A percentile compares a stretch with the other conserved stretches of the same genome.
Evolutionary conservation across 2,888 invertebrate species (phyloP).

Genomic region (Heliothis peltigera): DNA sequence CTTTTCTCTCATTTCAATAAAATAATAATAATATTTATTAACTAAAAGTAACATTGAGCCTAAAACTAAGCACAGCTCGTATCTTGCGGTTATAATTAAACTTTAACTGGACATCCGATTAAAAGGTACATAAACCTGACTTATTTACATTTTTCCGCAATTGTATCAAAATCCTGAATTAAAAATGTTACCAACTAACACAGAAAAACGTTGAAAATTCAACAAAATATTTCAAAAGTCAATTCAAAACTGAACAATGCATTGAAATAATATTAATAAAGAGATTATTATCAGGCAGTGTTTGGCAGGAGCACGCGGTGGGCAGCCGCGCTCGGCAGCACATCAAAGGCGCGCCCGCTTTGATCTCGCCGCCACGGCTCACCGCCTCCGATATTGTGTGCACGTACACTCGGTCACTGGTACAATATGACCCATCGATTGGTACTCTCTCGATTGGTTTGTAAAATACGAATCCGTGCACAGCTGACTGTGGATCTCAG

Average conservation of each 20-base stretch:
- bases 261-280: constrained; percentile 55
- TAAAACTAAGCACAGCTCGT: too few species aligned
- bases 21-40: too few species aligned
- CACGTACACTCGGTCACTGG: constrained; percentile 54
- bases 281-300: constrained; percentile 51
- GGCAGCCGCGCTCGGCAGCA: constrained; percentile 71
- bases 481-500: constrained; percentile 28
- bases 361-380: constrained; percentile 75
- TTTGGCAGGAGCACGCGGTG: constrained; percentile 47
- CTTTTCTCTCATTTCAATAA: too few species aligned
- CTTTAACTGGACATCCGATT: too few species aligned
- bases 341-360: constrained; percentile 78
- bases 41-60: too few species aligned
- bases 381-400: constrained; percentile 70
- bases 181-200: too few species aligned
- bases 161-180: too few species aligned
- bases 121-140: too few species aligned
- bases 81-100: too few species aligned
- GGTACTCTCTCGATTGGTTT: constrained; percentile 61
- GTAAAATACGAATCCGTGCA: constrained; percentile 31
- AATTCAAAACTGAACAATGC: constrained; percentile 24
- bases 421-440: constrained; percentile 53
- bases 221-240: constrained; percentile 7
- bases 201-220: neutral
- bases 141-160: too few species aligned